Conservation (phyloP, 2,113 vertebrate species). For the Pomatostomus ruficeps region DNA sequence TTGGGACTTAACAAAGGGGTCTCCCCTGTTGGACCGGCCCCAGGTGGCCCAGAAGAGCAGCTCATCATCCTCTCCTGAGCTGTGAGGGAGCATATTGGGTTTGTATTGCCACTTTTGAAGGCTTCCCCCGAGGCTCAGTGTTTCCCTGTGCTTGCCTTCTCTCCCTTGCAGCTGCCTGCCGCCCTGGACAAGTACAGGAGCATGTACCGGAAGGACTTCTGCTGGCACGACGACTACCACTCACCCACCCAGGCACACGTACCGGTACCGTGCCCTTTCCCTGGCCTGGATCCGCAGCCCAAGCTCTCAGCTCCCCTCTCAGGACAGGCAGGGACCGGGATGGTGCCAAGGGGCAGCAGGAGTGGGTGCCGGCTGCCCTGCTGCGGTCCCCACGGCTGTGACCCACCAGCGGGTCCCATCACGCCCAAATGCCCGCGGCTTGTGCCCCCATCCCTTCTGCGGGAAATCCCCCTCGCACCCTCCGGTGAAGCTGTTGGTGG, state of each 20-base stretch:
- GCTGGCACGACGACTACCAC: not conserved
- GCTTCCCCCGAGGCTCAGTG: not conserved
- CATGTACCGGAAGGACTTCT: slow-evolving; percentile 14
- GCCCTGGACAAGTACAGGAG: slow-evolving; percentile 39
- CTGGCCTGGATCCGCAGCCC: not conserved
- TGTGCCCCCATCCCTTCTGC: not conserved
- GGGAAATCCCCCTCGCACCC: not conserved
- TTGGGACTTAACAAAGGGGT: accelerated
- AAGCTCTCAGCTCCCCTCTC: not conserved
- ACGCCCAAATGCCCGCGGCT: not conserved
- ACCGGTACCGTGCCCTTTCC: not conserved
- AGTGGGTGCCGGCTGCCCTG: not conserved
- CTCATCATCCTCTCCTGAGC: not conserved
- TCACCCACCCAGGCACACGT: not conserved
- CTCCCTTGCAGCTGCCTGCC: not conserved
- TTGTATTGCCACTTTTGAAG: not conserved
- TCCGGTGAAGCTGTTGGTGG: not conserved
- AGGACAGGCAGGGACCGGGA: accelerated
- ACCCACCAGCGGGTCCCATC: not conserved
- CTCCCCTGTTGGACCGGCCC: not conserved
- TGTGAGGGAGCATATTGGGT: not conserved
- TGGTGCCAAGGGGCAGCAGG: accelerated
- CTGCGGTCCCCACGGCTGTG: not conserved
- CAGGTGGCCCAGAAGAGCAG: not conserved
- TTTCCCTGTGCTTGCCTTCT: not conserved